These are phyloP conservation scores for Rallus crepitans DNA, from an alignment of 2,797 vertebrate genomes.

Conservation along the genomic window DNA sequence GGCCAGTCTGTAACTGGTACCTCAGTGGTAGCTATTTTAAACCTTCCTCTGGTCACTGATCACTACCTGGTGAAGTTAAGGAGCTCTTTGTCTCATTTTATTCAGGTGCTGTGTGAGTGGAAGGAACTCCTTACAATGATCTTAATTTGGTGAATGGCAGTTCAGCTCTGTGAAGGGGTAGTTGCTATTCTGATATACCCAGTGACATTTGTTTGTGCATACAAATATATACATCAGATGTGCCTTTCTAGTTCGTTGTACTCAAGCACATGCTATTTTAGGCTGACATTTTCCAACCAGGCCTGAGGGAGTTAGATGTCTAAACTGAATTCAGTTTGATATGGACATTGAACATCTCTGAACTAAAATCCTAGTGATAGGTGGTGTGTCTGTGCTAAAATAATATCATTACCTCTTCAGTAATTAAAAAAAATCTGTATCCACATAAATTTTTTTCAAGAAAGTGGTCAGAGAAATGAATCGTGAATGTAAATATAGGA, in stretches of 20 bases:
- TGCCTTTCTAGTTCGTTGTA: slow-evolving; percentile 12
- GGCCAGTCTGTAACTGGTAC: slow-evolving; percentile 17
- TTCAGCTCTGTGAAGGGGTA: not conserved
- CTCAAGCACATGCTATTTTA: slow-evolving; percentile 54
- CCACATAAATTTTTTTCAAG: not conserved
- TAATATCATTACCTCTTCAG: not conserved
- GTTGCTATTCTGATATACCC: not conserved
- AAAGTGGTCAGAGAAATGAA: not conserved
- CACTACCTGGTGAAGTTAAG: not conserved
- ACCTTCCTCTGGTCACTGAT: not conserved
- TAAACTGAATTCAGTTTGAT: slow-evolving; percentile 59
- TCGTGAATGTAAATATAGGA: not conserved
- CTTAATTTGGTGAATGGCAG: not conserved
- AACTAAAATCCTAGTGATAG: slow-evolving; percentile 1
- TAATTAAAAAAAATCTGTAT: not conserved
- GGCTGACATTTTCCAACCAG: slow-evolving; percentile 60
- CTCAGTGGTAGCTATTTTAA: slow-evolving; percentile 19
- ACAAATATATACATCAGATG: not conserved
- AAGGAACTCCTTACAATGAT: not conserved
- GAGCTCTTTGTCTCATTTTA: not conserved
- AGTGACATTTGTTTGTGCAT: not conserved
- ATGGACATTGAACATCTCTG: slow-evolving; percentile 26
- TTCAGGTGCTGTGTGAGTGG: not conserved
- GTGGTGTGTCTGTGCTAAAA: not conserved
- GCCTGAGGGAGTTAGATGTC: slow-evolving; percentile 56